Evolutionary conservation across 2,797 vertebrate genomes (phyloP).

Genomic region (Enteromius anoplus): DNA sequence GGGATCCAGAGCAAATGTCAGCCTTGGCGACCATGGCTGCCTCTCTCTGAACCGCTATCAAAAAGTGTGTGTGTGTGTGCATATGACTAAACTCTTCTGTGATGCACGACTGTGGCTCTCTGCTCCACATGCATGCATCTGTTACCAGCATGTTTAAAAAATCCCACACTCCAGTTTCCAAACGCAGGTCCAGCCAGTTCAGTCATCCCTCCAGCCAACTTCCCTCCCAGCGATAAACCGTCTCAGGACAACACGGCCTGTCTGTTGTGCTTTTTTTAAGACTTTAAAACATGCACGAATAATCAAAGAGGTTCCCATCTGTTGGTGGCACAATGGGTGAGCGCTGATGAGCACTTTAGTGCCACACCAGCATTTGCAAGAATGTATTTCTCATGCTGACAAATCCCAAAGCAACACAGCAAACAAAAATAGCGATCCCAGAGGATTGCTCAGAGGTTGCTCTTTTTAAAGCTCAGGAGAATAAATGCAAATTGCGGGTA

Average conservation of each 20-base stretch:
- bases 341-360: not conserved
- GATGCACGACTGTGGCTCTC: constrained; percentile 17
- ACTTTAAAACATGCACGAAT: not conserved
- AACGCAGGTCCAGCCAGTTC: constrained; percentile 21
- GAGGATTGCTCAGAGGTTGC: not conserved
- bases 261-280: constrained; percentile 13
- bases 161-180: constrained; percentile 35
- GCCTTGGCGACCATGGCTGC: constrained; percentile 30
- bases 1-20: constrained; percentile 49
- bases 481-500: not conserved
- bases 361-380: not conserved
- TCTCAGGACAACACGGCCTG: constrained; percentile 3
- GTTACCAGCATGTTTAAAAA: constrained; percentile 30
- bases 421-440: not conserved
- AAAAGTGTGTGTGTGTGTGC: constrained; percentile 21
- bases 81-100: constrained; percentile 39
- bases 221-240: not conserved
- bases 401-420: not conserved
- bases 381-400: constrained; percentile 5
- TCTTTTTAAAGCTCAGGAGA: not conserved
- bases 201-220: constrained; percentile 14
- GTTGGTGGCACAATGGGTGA: not conserved
- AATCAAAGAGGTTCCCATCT: constrained; percentile 21
- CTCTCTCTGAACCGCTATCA: constrained; percentile 47
- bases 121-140: constrained; percentile 29